Evolutionary conservation across 2,888 invertebrate species (phyloP).

Genomic region (Gandaritis pyraliata): DNA sequence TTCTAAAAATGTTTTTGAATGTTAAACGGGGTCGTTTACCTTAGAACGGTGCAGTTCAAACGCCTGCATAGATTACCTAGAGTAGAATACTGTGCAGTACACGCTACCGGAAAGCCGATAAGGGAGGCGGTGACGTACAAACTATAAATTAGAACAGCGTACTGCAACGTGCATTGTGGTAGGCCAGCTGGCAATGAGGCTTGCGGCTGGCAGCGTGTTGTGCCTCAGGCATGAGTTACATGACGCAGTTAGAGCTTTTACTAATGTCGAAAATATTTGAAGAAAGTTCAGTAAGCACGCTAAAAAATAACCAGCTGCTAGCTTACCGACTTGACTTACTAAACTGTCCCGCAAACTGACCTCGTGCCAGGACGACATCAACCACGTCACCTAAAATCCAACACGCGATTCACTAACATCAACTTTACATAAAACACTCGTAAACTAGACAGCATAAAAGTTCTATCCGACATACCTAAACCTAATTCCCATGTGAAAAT

Average conservation of each 20-base stretch:
- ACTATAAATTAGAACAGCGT: slow-evolving; percentile 53
- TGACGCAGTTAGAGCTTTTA: neutral
- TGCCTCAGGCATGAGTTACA: neutral
- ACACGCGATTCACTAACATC: slow-evolving; percentile 56
- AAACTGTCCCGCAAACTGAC: neutral
- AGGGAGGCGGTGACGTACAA: slow-evolving; percentile 56
- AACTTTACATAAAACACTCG: slow-evolving; percentile 58
- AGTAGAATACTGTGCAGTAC: slow-evolving; percentile 46
- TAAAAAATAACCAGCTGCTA: neutral
- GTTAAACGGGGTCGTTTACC: slow-evolving; percentile 56
- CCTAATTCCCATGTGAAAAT: slow-evolving; percentile 44
- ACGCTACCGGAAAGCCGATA: slow-evolving; percentile 66
- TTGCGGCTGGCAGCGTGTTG: slow-evolving; percentile 13
- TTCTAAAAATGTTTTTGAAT: slow-evolving; percentile 45
- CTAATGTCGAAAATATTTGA: neutral
- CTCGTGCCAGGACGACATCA: neutral
- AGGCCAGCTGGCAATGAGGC: slow-evolving; percentile 8
- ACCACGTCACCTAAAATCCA: slow-evolving; percentile 33
- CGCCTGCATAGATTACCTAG: slow-evolving; percentile 55
- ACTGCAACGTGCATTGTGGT: slow-evolving; percentile 42
- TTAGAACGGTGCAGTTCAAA: slow-evolving; percentile 34
- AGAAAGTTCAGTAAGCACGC: neutral
- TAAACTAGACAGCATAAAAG: slow-evolving; percentile 54
- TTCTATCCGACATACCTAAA: slow-evolving; percentile 48
- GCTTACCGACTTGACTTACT: neutral